Evolutionary conservation across 1,140 invertebrate genomes (phyloP).

Genomic region (Ceratina japonica): DNA sequence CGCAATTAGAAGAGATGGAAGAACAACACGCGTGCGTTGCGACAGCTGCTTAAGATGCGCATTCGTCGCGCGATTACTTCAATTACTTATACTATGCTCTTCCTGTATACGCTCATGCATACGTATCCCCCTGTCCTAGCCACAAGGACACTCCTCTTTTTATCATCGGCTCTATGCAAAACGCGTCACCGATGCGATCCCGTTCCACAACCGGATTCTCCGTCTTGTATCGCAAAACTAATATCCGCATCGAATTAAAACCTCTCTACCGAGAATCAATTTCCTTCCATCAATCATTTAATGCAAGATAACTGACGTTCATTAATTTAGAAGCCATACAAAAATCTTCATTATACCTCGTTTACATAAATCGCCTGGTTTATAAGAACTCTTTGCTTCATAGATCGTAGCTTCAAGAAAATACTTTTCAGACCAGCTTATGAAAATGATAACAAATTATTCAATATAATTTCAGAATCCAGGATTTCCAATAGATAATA

Average conservation of each 20-base stretch:
- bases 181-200: conserved; percentile 18
- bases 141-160: conserved; percentile 29
- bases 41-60: conserved; percentile 25
- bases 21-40: neutral
- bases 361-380: no score
- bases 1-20: neutral
- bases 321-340: no score
- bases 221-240: conserved; percentile 12
- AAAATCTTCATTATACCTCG: no score
- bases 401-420: no score
- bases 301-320: no score
- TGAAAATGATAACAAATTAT: no score
- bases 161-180: conserved; percentile 26
- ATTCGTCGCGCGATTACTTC: conserved; percentile 25
- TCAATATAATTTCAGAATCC: no score
- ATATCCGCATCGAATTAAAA: conserved; percentile 15
- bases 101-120: neutral
- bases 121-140: no score
- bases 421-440: no score
- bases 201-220: conserved; percentile 37
- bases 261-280: neutral
- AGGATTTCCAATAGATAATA: no score
- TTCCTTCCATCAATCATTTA: no score
- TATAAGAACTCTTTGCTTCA: no score
- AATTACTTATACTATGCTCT: conserved; percentile 20